Percentiles rank a stretch among this genome's conserved stretches.
Evolutionary conservation across 2,888 invertebrate species (phyloP).

Genomic region (Pyrocoelia pectoralis): DNA sequence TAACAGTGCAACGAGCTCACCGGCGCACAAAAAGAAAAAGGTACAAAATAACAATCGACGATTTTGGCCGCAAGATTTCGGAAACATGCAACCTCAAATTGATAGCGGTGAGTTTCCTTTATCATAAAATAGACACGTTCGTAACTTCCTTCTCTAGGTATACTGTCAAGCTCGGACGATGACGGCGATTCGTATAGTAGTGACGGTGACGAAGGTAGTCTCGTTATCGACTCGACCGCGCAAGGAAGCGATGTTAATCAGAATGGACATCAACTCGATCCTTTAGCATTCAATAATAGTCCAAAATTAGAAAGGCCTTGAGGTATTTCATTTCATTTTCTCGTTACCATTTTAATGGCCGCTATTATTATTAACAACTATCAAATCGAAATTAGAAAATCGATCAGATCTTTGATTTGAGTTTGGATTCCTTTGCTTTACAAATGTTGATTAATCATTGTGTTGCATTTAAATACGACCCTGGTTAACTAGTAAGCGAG

Average conservation of each 20-base stretch:
- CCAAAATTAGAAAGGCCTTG: conserved; percentile 39
- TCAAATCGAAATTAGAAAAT: too few species aligned
- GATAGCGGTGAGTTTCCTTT: conserved; percentile 63
- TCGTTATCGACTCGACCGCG: conserved; percentile 61
- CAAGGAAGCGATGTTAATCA: conserved; percentile 54
- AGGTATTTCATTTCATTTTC: conserved; percentile 18
- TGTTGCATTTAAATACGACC: too few species aligned
- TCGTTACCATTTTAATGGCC: not conserved
- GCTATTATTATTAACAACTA: not conserved
- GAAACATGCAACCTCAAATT: conserved; percentile 67
- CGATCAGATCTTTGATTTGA: too few species aligned
- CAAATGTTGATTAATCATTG: too few species aligned
- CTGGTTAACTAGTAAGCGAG: too few species aligned
- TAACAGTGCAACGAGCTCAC: conserved; percentile 45
- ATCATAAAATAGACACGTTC: not conserved
- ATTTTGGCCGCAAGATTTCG: conserved; percentile 79
- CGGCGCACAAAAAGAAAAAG: conserved; percentile 63
- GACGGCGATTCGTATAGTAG: conserved; percentile 68
- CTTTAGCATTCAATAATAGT: conserved; percentile 48
- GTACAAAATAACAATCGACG: conserved; percentile 70
- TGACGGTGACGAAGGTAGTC: conserved; percentile 63
- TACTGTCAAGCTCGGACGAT: conserved; percentile 70
- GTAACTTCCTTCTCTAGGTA: conserved; percentile 64
- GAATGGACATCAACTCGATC: conserved; percentile 53
- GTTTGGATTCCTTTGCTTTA: too few species aligned